Evolutionary conservation across 2,797 vertebrate species (phyloP), one percentile per base, ranked within the genome.

Genomic region (Neosalanx taihuensis): DNA sequence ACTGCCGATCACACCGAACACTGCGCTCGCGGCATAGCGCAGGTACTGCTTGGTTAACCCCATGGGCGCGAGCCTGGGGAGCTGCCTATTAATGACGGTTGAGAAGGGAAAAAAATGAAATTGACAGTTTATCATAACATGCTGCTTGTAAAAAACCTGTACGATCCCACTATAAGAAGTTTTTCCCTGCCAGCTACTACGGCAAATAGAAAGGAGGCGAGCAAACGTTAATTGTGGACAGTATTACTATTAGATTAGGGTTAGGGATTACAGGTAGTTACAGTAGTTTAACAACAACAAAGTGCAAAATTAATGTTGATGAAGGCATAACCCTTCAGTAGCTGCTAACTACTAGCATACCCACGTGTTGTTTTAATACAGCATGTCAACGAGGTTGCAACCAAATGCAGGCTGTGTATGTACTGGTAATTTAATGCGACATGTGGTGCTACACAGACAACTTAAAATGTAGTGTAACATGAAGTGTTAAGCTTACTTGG

Each of bases 1-100:
- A 83, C 94, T 94, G 26, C 92, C 96, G 35, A 99, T 95, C 13
- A 99, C 89, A 1, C 96, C 97, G 29, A 99, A 99, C 46, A 99
- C 91, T 0, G 96, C 96, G 6, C 92, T 92, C 71, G 94, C 69
- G 0, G 72, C 87, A 12, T 98, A 99, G 18, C 97, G 96, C 73
- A 99, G 92, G 79, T 99, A 99, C 87, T 99, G 97, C 85, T 95
- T 96, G 72, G 96, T 99, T 82, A 99, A 91, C 0, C 97, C 97
- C 97, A 99, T 99, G 84, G 76, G 76, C 68, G 1, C 61, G 74
- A 33, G 69, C 31, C 51, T 30, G 57, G 0, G 18, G 10, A 57
- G 6, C 5, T 56, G 51, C 51, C 51, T 17, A n/a, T 17, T n/a
- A 53, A 53, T 6, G 51, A 17, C n/a, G n/a, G 29, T 30, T 30